These are phyloP conservation scores for Allobates femoralis DNA, from an alignment of 2,797 vertebrate genomes.

Conservation along the genomic window DNA sequence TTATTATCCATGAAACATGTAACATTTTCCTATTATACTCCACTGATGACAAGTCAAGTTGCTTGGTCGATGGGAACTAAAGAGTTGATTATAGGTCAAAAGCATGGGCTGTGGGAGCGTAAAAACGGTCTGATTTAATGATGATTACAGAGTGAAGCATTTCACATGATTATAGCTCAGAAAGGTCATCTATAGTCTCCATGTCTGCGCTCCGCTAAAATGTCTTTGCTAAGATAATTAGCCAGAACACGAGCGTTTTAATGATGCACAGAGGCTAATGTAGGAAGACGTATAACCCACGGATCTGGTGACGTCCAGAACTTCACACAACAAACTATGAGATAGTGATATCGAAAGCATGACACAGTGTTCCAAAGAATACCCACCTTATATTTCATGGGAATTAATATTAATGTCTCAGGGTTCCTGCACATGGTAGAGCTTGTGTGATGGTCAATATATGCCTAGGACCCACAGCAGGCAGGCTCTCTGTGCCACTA, in stretches of 20 bases:
- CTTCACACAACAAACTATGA: not conserved
- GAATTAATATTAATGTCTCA: not conserved
- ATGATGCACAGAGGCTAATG: slow-evolving; percentile 30
- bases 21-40: slow-evolving; percentile 21
- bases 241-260: slow-evolving; percentile 34
- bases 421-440: not conserved
- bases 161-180: slow-evolving; percentile 32
- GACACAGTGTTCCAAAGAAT: not conserved
- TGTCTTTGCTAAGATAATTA: slow-evolving; percentile 45
- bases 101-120: not conserved
- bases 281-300: not conserved
- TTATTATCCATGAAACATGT: not conserved
- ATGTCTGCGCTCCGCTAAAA: not conserved
- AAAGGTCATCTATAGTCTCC: slow-evolving; percentile 40
- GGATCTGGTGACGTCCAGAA: not conserved
- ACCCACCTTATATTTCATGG: not conserved
- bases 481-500: not conserved
- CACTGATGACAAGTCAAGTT: slow-evolving; percentile 18
- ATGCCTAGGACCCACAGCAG: no score
- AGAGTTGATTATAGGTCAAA: slow-evolving; percentile 33
- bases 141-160: slow-evolving; percentile 37
- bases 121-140: slow-evolving; percentile 3
- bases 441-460: not conserved
- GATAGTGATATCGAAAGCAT: not conserved
- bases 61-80: slow-evolving; percentile 7